Percentiles rank a stretch among this genome's conserved stretches.
These are phyloP conservation scores for Gila robusta DNA, from an alignment of 2,797 vertebrate species.

Conservation along the genomic window DNA sequence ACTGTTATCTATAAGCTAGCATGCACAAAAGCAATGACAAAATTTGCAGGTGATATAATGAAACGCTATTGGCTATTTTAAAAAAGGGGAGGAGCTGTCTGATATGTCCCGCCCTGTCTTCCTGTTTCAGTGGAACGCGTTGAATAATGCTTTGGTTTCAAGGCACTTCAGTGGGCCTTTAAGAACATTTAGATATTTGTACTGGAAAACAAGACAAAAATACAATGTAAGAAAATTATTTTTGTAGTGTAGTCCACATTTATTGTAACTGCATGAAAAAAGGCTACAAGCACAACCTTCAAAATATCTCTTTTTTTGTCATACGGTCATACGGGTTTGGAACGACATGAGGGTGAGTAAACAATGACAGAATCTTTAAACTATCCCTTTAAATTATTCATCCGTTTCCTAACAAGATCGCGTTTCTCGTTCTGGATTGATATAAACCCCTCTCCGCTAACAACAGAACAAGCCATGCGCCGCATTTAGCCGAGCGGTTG, in stretches of 20 bases:
- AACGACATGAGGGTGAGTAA: neutral
- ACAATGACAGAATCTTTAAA: conserved; percentile 11
- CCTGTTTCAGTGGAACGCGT: neutral
- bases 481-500: conserved; percentile 65
- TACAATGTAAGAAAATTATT: neutral
- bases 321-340: neutral
- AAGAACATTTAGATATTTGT: neutral
- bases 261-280: neutral
- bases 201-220: neutral
- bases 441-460: conserved; percentile 27
- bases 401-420: conserved; percentile 15
- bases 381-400: conserved; percentile 16
- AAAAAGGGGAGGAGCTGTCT: neutral
- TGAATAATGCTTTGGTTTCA: neutral
- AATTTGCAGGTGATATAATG: neutral
- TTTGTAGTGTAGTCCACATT: neutral
- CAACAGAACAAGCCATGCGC: conserved; percentile 52
- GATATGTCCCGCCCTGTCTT: neutral
- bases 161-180: neutral
- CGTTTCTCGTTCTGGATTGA: conserved; percentile 22
- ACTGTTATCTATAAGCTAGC: too few species aligned
- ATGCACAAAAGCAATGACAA: too few species aligned
- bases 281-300: neutral
- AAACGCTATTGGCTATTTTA: neutral
- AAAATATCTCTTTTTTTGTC: neutral